Evolutionary conservation across 2,888 invertebrate species (phyloP), one percentile per base, ranked within the genome.

Genomic region (Napeogenes inachia): DNA sequence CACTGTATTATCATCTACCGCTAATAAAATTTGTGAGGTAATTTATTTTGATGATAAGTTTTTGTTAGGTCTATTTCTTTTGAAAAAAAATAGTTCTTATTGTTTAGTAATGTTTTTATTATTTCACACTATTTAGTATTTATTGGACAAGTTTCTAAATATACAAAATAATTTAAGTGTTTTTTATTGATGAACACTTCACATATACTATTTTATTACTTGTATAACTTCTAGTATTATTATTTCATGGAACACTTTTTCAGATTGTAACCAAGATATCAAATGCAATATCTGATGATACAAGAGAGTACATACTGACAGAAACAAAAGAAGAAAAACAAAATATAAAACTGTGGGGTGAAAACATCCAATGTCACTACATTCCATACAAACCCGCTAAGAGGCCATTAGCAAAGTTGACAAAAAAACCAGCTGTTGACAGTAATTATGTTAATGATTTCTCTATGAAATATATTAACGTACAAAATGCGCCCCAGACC

Each of bases 21-120:
- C 92, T 33, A 87, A 91, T 64, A 91, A 92, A 71, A 92, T 94
- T 61, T 92, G 92, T 80, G 82, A 91, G 79, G 92, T 93, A 75
- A 72, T n/a, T 30, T 30, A 6, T 50, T 50, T n/a, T 12, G 8
- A 30, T 30, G 2, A 10, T 21, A n/a, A 4, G 70, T 69, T 8
- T 54, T 45, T 59, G 21, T 33, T 50, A 38, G 38, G 13, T 32
- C 35, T 3, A 21, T 21, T 21, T 21, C 21, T 21, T 21, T 21
- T 21, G 21, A 1, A 21, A 21, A n/a, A 21, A 21, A 21, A 21
- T 21, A 21, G 21, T 21, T 21, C 21, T 21, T 21, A 21, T 21
- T 21, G 21, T 21, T 21, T 21, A 21, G 21, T 21, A 21, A 21
- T 21, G 21, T 21, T 21, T 21, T 21, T 21, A 21, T 21, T 21